Conservation (phyloP, 2,888 invertebrate genomes). For the Corythucha ciliata region DNA sequence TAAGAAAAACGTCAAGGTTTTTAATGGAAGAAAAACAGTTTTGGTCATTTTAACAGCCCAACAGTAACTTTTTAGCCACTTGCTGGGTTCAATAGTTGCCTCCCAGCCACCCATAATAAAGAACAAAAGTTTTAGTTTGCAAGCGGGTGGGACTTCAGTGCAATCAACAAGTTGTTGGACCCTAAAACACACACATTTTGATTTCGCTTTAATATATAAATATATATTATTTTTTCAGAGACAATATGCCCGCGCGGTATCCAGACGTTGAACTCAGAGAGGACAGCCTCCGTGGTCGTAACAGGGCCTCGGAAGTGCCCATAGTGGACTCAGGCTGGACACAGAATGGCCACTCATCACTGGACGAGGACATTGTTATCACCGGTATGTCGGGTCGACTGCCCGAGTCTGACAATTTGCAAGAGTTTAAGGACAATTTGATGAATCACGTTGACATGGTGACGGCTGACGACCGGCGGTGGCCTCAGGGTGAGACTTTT, state of each 20-base stretch:
- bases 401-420: conserved; percentile 82
- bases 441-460: conserved; percentile 87
- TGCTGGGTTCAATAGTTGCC: too few relatives aligned
- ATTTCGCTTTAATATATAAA: too few relatives aligned
- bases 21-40: too few relatives aligned
- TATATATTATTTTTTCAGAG: conserved; percentile 12
- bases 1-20: too few relatives aligned
- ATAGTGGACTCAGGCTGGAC: too few relatives aligned
- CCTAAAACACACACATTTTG: too few relatives aligned
- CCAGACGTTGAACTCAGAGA: conserved; percentile 46
- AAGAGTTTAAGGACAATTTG: conserved; percentile 85
- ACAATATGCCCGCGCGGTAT: conserved; percentile 59
- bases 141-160: too few relatives aligned
- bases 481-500: conserved; percentile 57
- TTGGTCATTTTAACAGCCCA: too few relatives aligned
- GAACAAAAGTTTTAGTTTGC: too few relatives aligned
- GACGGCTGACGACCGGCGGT: conserved; percentile 81
- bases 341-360: conserved; percentile 16
- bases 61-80: too few relatives aligned
- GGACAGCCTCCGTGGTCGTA: conserved; percentile 30
- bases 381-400: conserved; percentile 73
- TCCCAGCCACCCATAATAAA: too few relatives aligned
- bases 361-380: conserved; percentile 61
- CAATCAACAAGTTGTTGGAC: too few relatives aligned
- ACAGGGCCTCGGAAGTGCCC: conserved; percentile 20